Conservation (phyloP, 2,888 invertebrate species). For the Perizoma flavofasciatum region DNA sequence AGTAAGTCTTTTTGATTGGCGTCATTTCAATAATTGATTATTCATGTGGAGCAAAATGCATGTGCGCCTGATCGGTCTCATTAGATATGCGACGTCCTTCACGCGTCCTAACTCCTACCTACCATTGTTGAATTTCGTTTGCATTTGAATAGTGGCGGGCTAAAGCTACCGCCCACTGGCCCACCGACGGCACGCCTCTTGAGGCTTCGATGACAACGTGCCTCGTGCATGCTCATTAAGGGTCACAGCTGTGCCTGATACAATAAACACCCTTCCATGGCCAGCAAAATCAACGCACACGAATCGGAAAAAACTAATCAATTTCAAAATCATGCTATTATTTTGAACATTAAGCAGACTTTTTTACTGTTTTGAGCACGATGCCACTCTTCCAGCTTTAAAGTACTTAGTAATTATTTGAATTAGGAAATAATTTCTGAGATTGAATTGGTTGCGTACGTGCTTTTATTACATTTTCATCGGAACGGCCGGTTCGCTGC, state of each 20-base stretch:
- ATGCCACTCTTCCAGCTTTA: conserved; percentile 55
- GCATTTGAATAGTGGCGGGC: conserved; percentile 77
- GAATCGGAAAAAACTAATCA: conserved; percentile 44
- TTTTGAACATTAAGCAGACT: conserved; percentile 56
- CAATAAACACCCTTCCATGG: conserved; percentile 32
- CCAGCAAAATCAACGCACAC: conserved; percentile 34
- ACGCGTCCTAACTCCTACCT: conserved; percentile 82
- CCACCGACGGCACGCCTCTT: conserved; percentile 61
- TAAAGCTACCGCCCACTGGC: conserved; percentile 69
- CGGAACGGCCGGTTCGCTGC: conserved; percentile 49
- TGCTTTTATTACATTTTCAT: conserved; percentile 60
- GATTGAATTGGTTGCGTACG: conserved; percentile 62
- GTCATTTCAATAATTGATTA: conserved; percentile 82
- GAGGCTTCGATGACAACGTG: conserved; percentile 54
- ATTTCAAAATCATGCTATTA: conserved; percentile 54
- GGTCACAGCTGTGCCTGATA: conserved; percentile 34
- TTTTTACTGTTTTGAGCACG: conserved; percentile 52
- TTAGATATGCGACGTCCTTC: conserved; percentile 81
- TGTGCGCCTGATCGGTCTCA: conserved; percentile 74
- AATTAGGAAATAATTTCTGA: conserved; percentile 66
- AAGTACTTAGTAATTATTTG: conserved; percentile 62
- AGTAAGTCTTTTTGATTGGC: conserved; percentile 73
- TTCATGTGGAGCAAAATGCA: conserved; percentile 79
- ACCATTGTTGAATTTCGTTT: conserved; percentile 79
- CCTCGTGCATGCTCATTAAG: conserved; percentile 29